Percentiles rank a stretch among this genome's conserved stretches.
These are phyloP conservation scores for Panurus biarmicus DNA, from an alignment of 2,113 vertebrate species.

Conservation along the genomic window DNA sequence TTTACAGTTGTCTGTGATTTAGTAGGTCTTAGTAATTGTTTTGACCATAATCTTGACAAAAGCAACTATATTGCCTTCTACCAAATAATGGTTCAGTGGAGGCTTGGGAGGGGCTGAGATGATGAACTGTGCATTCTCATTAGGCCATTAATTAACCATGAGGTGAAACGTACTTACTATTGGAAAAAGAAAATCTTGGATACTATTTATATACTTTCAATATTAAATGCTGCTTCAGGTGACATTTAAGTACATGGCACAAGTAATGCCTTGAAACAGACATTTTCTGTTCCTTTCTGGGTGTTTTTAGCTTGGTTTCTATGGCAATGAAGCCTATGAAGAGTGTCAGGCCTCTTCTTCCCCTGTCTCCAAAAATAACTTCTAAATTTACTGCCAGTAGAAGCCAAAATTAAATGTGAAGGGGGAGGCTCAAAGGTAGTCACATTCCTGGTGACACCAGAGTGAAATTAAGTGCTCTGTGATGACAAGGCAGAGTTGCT, in stretches of 20 bases:
- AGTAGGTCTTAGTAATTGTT: not conserved
- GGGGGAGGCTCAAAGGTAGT: not conserved
- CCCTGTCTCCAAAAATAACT: slow-evolving; percentile 23
- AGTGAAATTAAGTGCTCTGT: too few species aligned
- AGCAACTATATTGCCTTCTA: not conserved
- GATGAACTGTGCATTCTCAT: not conserved
- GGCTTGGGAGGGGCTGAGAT: not conserved
- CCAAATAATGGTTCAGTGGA: not conserved
- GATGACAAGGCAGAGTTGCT: not conserved
- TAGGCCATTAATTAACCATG: not conserved
- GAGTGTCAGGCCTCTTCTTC: slow-evolving; percentile 1
- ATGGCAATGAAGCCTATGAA: slow-evolving; percentile 24
- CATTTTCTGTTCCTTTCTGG: not conserved
- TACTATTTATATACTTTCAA: not conserved
- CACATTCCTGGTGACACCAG: not conserved
- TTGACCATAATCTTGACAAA: not conserved
- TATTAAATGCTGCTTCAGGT: not conserved
- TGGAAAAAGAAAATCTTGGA: not conserved
- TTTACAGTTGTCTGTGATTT: not conserved
- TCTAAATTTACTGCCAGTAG: slow-evolving; percentile 5
- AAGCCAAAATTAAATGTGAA: not conserved
- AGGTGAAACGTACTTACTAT: not conserved
- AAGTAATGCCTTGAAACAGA: slow-evolving; percentile 1
- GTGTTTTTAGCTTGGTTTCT: slow-evolving; percentile 50
- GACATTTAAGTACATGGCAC: not conserved